phyloP scores from a whole-genome alignment of 92 coral and sea anemone genomes.

The Parazoanthus darwini region DNA sequence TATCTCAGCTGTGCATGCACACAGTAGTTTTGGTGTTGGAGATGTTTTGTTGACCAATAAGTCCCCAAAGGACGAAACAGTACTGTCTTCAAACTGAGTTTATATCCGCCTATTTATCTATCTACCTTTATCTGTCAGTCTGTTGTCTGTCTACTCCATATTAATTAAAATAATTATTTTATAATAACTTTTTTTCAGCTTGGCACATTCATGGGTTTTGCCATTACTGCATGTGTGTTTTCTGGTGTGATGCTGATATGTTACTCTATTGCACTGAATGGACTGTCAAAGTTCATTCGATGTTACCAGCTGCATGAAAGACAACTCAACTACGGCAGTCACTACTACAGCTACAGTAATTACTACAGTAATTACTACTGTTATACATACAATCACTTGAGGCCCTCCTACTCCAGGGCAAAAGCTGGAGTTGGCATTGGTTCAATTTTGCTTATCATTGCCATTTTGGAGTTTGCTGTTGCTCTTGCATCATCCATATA shows the following conservation, averaged over 20 bases:
- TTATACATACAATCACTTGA: no score
- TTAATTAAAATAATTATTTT: no score
- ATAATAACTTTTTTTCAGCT: conserved; percentile 44
- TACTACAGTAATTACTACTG: background rate
- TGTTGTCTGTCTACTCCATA: no score
- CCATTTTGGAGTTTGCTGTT: conserved; percentile 66
- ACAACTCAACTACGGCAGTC: background rate
- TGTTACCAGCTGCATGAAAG: conserved; percentile 10
- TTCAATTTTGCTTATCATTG: conserved; percentile 52
- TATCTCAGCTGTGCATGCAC: no score
- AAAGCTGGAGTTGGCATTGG: conserved; percentile 61
- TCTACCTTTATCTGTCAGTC: no score
- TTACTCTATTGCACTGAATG: conserved; percentile 49
- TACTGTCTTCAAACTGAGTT: no score
- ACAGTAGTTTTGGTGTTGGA: no score
- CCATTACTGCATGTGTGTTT: conserved; percentile 64
- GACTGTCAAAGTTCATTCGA: conserved; percentile 14
- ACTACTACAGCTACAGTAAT: background rate
- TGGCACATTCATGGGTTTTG: conserved; percentile 84
- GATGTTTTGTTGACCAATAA: no score
- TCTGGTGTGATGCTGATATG: conserved; percentile 66
- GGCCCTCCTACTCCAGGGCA: background rate
- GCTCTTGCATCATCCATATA: conserved; percentile 71
- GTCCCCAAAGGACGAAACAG: no score
- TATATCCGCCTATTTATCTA: no score